A percentile compares a stretch with the other conserved stretches of the same genome.
Evolutionary conservation across 23 tunicate genomes (phyloP).

Genomic region (Trididemnum clinides): DNA sequence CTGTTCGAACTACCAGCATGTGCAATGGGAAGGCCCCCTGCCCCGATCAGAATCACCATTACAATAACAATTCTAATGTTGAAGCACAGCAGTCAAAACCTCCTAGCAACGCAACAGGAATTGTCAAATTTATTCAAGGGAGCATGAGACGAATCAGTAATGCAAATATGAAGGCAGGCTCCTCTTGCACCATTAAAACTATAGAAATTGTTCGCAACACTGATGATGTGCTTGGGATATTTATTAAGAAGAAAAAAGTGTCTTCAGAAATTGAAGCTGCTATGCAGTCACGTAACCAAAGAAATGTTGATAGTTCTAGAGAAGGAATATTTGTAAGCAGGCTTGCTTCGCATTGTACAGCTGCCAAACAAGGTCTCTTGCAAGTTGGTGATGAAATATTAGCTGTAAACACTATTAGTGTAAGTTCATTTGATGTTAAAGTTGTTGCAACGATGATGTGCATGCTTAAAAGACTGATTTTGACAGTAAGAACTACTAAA

Average conservation of each 20-base stretch:
- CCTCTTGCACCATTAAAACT: constrained; percentile 32
- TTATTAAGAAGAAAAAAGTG: constrained; percentile 61
- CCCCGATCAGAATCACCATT: background rate
- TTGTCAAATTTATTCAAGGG: constrained; percentile 38
- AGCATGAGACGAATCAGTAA: constrained; percentile 23
- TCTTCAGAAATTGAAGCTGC: background rate
- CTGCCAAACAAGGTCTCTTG: constrained; percentile 35
- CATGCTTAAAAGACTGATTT: constrained; percentile 30
- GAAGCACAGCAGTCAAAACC: background rate
- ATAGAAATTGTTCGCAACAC: constrained; percentile 51
- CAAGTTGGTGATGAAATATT: constrained; percentile 75
- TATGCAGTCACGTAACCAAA: background rate
- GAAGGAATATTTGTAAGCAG: constrained; percentile 68
- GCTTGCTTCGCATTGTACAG: constrained; percentile 41
- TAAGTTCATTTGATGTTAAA: constrained; percentile 40
- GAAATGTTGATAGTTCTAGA: background rate
- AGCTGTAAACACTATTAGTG: constrained; percentile 61
- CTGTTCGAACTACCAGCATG: background rate
- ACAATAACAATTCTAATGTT: background rate
- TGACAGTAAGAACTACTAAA: constrained; percentile 46
- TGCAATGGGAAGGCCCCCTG: constrained; percentile 5
- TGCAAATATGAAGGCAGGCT: background rate
- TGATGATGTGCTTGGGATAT: constrained; percentile 67
- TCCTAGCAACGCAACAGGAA: background rate
- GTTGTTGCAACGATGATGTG: constrained; percentile 87